Evolutionary conservation across 2,797 vertebrate species (phyloP).

Genomic region (Epinephelus malabaricus): DNA sequence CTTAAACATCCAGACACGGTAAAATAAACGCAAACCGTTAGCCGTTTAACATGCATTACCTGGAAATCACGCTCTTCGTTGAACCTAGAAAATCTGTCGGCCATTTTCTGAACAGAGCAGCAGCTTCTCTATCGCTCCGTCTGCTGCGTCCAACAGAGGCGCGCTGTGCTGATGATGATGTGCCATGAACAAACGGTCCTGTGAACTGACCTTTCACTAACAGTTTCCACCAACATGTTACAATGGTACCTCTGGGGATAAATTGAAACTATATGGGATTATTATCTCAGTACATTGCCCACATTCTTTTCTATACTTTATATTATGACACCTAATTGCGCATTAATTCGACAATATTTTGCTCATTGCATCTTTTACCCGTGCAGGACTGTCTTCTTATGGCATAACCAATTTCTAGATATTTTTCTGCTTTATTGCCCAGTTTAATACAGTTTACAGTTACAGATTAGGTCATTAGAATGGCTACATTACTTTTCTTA

Average conservation of each 20-base stretch:
- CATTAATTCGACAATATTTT: no score
- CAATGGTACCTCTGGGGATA: background rate
- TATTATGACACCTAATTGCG: no score
- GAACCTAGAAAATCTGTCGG: slow-evolving; percentile 98
- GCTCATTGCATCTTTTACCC: no score
- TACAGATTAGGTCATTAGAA: no score
- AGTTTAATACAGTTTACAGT: no score
- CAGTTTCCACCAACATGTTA: slow-evolving; percentile 3
- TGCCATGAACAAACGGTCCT: slow-evolving; percentile 23
- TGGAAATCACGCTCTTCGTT: slow-evolving; percentile 99
- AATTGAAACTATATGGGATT: no score
- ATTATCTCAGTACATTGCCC: no score
- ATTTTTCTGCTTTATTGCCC: no score
- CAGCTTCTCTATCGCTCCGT: slow-evolving; percentile 69
- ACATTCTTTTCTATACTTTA: no score
- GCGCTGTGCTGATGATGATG: slow-evolving; percentile 37
- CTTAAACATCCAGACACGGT: accelerated
- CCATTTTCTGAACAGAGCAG: slow-evolving; percentile 93
- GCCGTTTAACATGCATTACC: slow-evolving; percentile 83
- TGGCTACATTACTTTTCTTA: no score
- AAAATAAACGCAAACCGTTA: accelerated
- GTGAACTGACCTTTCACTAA: slow-evolving; percentile 35
- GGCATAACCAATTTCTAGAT: no score
- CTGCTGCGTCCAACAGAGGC: slow-evolving; percentile 48
- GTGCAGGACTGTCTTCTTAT: no score